These are phyloP conservation scores for Cottus gobio DNA, from an alignment of 2,113 vertebrate genomes.

Conservation along the genomic window DNA sequence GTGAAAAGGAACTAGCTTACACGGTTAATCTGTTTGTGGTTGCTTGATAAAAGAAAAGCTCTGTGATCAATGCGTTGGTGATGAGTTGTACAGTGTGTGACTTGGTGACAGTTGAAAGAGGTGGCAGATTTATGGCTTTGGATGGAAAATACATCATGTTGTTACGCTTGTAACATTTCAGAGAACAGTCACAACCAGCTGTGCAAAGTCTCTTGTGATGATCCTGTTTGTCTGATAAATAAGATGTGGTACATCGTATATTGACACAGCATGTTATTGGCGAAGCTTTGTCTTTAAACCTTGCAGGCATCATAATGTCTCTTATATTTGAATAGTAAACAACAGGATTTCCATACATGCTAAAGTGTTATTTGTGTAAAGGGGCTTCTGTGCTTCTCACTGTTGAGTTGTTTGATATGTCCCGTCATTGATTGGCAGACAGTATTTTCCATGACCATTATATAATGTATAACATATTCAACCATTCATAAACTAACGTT, in stretches of 20 bases:
- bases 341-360: not conserved
- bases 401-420: not conserved
- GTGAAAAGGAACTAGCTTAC: not conserved
- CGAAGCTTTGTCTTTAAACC: not conserved
- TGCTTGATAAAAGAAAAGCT: not conserved
- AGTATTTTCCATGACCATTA: not conserved
- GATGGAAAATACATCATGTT: not conserved
- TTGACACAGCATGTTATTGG: not conserved
- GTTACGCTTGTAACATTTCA: not conserved
- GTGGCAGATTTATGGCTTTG: not conserved
- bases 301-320: not conserved
- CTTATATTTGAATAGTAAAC: not conserved
- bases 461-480: not conserved
- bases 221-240: not conserved
- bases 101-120: not conserved
- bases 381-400: not conserved
- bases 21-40: not conserved
- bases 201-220: not conserved
- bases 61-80: not conserved
- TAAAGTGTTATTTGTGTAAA: not conserved
- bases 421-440: not conserved
- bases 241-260: not conserved
- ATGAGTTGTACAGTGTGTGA: not conserved
- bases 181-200: not conserved
- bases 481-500: constrained; percentile 5